Conservation (phyloP, 1,140 invertebrate genomes). For the Paracyclopina nana region DNA sequence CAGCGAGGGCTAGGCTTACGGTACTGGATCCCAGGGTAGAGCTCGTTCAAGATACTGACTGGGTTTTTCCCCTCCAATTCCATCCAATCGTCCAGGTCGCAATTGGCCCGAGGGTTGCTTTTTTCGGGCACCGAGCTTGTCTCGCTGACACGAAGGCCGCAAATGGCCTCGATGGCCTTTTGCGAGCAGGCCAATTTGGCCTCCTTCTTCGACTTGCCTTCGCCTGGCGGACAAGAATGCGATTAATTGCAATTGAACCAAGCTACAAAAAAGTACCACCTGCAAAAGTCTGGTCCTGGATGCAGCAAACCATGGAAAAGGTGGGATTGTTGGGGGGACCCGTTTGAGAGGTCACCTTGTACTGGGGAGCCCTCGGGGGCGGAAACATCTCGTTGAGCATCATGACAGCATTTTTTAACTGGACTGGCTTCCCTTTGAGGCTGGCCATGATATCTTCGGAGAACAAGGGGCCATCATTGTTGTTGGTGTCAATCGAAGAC, state of each 20-base stretch:
- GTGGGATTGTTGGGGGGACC: slow-evolving; percentile 15
- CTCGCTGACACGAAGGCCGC: background rate
- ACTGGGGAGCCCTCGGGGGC: slow-evolving; percentile 11
- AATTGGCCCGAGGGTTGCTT: slow-evolving; percentile 13
- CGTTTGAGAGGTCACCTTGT: slow-evolving; percentile 11
- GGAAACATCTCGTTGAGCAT: slow-evolving; percentile 17
- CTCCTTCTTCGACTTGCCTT: slow-evolving; percentile 16
- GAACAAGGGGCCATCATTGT: no score
- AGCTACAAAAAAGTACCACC: no score
- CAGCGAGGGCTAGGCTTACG: background rate
- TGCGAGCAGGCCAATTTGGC: slow-evolving; percentile 11
- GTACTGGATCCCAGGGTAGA: slow-evolving; percentile 15
- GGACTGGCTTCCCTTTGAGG: slow-evolving; percentile 5
- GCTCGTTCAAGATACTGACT: slow-evolving; percentile 11
- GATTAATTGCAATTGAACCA: background rate
- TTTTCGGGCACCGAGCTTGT: slow-evolving; percentile 4
- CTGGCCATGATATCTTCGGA: background rate
- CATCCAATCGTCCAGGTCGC: slow-evolving; percentile 15
- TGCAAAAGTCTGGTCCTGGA: background rate
- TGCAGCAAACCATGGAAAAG: slow-evolving; percentile 13
- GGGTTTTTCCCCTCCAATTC: slow-evolving; percentile 16
- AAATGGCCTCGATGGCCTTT: slow-evolving; percentile 8
- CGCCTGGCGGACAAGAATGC: no score
- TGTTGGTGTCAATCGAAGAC: no score
- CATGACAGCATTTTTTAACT: slow-evolving; percentile 13